Evolutionary conservation across 2,888 invertebrate genomes (phyloP), one percentile per base, ranked within the genome.

Genomic region (Oscheius sp.): DNA sequence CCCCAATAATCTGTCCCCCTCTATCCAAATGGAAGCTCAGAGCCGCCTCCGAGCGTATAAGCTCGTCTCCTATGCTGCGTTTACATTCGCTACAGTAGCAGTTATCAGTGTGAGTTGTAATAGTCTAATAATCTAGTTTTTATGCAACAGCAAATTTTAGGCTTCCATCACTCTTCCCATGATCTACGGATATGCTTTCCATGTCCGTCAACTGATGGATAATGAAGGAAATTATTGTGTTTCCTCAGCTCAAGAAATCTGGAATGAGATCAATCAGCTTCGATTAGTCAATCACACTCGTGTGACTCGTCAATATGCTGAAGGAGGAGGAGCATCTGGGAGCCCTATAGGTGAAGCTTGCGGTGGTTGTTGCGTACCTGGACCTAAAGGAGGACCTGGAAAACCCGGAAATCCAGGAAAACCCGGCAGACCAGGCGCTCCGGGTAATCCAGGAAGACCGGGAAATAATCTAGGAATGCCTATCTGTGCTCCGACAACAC

Each of bases 401-500:
- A 45, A 67, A n/a, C 72, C 75, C 12, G 65, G 65, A 28, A 51
- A 54, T 8, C 24, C 26, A 12, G 65, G 65, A 24, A 65, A 65
- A 24, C 65, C 75, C 2, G 80, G 81, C 26, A 47, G 66, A n/a
- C 72, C 73, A 8, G 65, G 65, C 3, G 56, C 51, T 2, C 54
- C 51, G 5, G 65, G 65, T 26, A 44, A 14, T 17, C 65, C 75
- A 6, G 81, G 80, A 54, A 73, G 73, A 17, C 81, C 81, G 17
- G 82, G 82, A 6, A 17, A 17, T 54, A 14, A 28, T 8, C 24
- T 9, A 12, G 59, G 59, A n/a, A 65, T 56, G 9, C 77, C 77
- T 1, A 72, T 80, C 14, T 81, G 81, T 65, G 78, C 78, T 44
- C 80, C 80, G 5, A 73, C 77, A 64, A 80, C 74, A 51, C 75